phyloP scores from a whole-genome alignment of 2,888 invertebrate species.

The Copidosoma aretas region DNA sequence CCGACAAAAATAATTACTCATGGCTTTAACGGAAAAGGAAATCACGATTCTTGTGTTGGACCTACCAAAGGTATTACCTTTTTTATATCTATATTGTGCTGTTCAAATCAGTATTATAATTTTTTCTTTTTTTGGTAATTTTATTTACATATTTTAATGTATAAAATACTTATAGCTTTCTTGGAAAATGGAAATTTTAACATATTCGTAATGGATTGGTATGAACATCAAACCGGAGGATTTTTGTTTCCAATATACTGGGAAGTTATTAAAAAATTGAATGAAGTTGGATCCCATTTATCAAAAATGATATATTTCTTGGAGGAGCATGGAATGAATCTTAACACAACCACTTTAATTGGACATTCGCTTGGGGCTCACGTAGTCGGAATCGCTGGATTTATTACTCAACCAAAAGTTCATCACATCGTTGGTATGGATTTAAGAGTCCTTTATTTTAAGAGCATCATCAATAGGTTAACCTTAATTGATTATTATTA shows the following conservation, averaged over 20 bases:
- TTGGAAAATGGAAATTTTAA: constrained; percentile 46
- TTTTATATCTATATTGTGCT: neutral
- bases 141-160: neutral
- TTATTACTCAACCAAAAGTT: constrained; percentile 39
- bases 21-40: constrained; percentile 40
- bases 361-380: constrained; percentile 55
- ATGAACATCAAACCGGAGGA: constrained; percentile 12
- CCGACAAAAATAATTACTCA: constrained; percentile 50
- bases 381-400: constrained; percentile 47
- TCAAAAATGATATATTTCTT: constrained; percentile 49
- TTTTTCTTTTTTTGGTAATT: neutral
- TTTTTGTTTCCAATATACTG: neutral
- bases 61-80: neutral
- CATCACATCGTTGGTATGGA: constrained; percentile 46
- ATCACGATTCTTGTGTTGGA: neutral
- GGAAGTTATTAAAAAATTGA: constrained; percentile 41
- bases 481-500: no score
- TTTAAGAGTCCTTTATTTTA: no score
- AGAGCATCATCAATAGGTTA: no score
- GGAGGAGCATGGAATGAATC: constrained; percentile 40
- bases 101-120: neutral
- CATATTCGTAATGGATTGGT: constrained; percentile 51
- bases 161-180: constrained; percentile 31
- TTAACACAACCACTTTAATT: constrained; percentile 41
- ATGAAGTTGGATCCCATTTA: constrained; percentile 42